Conservation (phyloP, 2,113 vertebrate genomes). For the Leptocoma aspasia region DNA sequence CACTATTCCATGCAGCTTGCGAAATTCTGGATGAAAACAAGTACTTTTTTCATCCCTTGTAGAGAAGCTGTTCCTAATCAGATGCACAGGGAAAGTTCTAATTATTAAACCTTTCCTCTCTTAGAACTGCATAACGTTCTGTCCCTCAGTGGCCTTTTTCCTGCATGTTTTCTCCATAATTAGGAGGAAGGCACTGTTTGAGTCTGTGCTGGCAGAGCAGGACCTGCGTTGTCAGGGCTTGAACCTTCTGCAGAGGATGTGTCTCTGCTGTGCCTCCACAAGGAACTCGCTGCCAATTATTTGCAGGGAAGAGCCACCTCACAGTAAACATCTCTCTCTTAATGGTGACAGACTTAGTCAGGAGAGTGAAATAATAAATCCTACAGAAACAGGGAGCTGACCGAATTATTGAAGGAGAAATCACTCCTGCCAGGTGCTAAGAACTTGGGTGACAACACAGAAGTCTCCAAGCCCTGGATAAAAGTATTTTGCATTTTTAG, state of each 20-base stretch:
- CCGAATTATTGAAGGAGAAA: background rate
- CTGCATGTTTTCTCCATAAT: background rate
- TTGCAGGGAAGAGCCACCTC: constrained; percentile 1
- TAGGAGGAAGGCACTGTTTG: background rate
- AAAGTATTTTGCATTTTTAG: background rate
- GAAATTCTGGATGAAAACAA: background rate
- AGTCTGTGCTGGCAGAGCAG: background rate
- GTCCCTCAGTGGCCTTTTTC: background rate
- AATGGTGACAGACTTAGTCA: constrained; percentile 3
- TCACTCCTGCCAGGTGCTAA: background rate
- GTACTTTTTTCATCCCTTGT: background rate
- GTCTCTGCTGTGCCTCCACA: background rate
- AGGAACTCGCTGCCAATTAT: constrained; percentile 31
- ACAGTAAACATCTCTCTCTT: constrained; percentile 13
- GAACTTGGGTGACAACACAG: background rate
- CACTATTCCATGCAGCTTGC: background rate
- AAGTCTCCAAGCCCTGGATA: background rate
- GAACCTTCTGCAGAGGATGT: background rate
- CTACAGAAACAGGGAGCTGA: background rate
- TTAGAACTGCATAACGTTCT: background rate
- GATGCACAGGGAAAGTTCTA: background rate
- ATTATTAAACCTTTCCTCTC: background rate
- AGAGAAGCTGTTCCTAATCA: background rate
- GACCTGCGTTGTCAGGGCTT: background rate
- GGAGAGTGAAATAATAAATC: background rate